Evolutionary conservation across 2,888 invertebrate genomes (phyloP).

Genomic region (Euplagia quadripunctaria): DNA sequence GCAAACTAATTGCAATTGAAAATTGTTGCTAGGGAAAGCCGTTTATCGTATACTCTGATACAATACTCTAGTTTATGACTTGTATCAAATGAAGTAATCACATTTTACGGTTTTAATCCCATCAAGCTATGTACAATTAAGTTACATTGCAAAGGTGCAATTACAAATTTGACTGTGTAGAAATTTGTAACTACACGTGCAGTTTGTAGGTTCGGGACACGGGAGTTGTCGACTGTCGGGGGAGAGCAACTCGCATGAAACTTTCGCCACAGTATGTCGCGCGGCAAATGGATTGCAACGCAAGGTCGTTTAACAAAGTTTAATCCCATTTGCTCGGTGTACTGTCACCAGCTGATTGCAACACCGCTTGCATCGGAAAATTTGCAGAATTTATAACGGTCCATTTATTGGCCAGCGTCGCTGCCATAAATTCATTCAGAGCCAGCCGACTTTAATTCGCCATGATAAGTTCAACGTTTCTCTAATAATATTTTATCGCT

Average conservation of each 20-base stretch:
- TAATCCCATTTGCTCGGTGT: conserved; percentile 79
- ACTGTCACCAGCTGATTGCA: conserved; percentile 76
- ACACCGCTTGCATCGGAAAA: conserved; percentile 70
- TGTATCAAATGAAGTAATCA: conserved; percentile 58
- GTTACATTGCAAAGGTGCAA: conserved; percentile 60
- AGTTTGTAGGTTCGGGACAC: conserved; percentile 56
- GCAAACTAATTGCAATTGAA: no score
- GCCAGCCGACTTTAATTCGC: conserved; percentile 49
- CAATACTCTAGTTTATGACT: conserved; percentile 51
- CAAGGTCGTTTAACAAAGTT: conserved; percentile 84
- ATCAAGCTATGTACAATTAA: conserved; percentile 59
- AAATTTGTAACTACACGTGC: conserved; percentile 67
- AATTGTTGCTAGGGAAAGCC: conserved; percentile 38
- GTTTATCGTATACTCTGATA: conserved; percentile 29
- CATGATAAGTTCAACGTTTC: conserved; percentile 39
- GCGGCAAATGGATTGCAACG: conserved; percentile 79
- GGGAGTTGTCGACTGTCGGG: conserved; percentile 24
- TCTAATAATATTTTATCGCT: conserved; percentile 45
- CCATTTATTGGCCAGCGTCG: conserved; percentile 57
- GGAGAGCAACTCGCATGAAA: conserved; percentile 56
- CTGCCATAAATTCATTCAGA: conserved; percentile 65
- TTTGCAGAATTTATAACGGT: conserved; percentile 72
- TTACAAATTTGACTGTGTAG: conserved; percentile 68
- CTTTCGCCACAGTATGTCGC: conserved; percentile 74
- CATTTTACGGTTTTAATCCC: conserved; percentile 58